Conservation (phyloP, 2,113 vertebrate genomes). For the Mellivora capensis region DNA sequence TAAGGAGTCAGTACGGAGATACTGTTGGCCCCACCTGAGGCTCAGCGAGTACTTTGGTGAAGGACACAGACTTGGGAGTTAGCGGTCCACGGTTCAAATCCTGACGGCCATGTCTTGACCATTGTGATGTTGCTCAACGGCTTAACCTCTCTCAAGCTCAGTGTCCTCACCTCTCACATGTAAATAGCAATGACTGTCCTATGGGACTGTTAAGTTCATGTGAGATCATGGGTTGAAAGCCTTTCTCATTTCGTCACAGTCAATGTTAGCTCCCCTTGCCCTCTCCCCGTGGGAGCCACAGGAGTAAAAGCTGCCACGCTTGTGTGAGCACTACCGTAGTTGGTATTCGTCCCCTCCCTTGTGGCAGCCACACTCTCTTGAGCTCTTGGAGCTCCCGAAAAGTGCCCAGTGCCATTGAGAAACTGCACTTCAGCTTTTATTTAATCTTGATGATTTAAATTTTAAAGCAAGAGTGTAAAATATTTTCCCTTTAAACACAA, state of each 20-base stretch:
- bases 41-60: no score
- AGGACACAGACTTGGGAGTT: neutral
- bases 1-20: neutral
- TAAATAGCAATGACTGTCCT: neutral
- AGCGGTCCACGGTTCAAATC: neutral
- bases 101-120: neutral
- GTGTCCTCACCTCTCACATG: neutral
- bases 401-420: accelerated
- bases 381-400: accelerated
- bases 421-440: neutral
- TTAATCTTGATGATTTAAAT: neutral
- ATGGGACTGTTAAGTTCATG: accelerated
- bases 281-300: neutral
- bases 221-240: neutral
- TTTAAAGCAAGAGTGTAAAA: neutral
- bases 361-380: accelerated
- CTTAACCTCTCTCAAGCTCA: neutral
- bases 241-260: neutral
- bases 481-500: neutral
- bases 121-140: accelerated
- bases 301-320: accelerated
- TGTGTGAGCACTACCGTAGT: accelerated
- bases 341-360: accelerated
- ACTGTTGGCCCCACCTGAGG: neutral
- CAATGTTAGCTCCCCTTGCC: no score